Evolutionary conservation across 2,888 invertebrate species (phyloP), one percentile per base, ranked within the genome.

Genomic region (Caenorhabditis afra): DNA sequence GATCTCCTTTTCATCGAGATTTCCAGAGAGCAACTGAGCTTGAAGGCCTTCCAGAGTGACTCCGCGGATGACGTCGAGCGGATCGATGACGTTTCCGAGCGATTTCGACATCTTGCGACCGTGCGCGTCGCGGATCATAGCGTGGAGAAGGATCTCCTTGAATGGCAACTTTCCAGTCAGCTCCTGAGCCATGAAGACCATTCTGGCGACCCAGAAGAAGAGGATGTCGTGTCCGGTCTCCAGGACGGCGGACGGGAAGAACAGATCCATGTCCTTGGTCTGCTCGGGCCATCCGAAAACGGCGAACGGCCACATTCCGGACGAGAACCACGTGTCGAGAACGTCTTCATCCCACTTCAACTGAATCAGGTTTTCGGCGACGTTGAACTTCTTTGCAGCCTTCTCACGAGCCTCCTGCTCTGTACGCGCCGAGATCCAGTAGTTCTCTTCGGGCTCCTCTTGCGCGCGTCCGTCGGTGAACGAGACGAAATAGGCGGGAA

Each of bases 71-170:
- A 99, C 96, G 91, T 98, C 95, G 91, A 97, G 93, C 0, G 99
- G 99, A 91, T 97, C 96, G 84, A 99, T 95, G 3, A 98, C 97
- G 91, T 99, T 99, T 66, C 99, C 99, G 76, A 98, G 92, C 0
- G 97, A 97, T 91, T 99, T 99, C 85, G 96, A 97, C 99, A 99
- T 99, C 92, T 99, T 99, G 66, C 97, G 93, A 0, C 99, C 99
- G 91, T 97, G 96, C 0, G 97, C 95, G 91, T 99, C 99, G 66
- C 99, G 94, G 1, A 99, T 95, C 93, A 99, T 95, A 0, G 98
- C 96, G 91, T 99, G 99, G 14, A 99, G 93, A 90, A 96, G 95
- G 0, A 99, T 94, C 92, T 92, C 91, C 93, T 93, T 94, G 91
- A 99, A 99, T 0, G 99, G 99, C 55, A 98, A 92, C 91, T 94